Evolutionary conservation across 2,888 invertebrate species (phyloP).

Genomic region (Drosophila yooni): DNA sequence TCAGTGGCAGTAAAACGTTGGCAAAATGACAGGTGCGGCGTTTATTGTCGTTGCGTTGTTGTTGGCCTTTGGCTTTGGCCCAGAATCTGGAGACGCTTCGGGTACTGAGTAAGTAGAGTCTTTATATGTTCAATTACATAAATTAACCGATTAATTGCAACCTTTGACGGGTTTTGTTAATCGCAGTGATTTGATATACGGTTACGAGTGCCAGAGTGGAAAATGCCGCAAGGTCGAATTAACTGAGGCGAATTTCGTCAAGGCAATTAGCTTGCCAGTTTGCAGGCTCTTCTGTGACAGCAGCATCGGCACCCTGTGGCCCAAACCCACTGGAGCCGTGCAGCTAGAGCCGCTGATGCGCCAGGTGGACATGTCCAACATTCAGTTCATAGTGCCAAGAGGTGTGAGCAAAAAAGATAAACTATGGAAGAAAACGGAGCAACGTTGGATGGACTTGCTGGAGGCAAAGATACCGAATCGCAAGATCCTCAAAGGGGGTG

Average conservation of each 20-base stretch:
- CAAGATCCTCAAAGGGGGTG: constrained; percentile 81
- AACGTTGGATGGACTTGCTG: constrained; percentile 82
- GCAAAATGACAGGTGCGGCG: constrained; percentile 46
- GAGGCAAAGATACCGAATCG: constrained; percentile 78
- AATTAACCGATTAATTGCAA: not conserved
- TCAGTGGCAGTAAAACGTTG: constrained; percentile 17
- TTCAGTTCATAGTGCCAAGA: constrained; percentile 80
- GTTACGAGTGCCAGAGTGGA: constrained; percentile 81
- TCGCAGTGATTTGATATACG: constrained; percentile 74
- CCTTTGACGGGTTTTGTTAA: not conserved
- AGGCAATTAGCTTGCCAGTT: constrained; percentile 85
- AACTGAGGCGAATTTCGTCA: constrained; percentile 77
- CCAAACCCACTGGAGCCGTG: constrained; percentile 85
- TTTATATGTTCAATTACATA: not conserved
- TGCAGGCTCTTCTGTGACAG: constrained; percentile 86
- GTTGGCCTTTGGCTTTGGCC: constrained; percentile 55
- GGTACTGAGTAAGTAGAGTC: constrained; percentile 52
- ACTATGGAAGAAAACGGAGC: constrained; percentile 83
- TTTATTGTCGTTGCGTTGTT: constrained; percentile 49
- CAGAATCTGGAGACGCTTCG: constrained; percentile 38
- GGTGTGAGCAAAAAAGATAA: constrained; percentile 63
- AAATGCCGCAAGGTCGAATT: constrained; percentile 82
- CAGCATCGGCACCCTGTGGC: constrained; percentile 85
- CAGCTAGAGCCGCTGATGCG: constrained; percentile 84
- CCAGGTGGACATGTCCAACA: constrained; percentile 84